Percentiles rank a stretch among this genome's conserved stretches.
These are phyloP conservation scores for Labeo calbasu DNA, from an alignment of 2,797 vertebrate genomes.

Conservation along the genomic window DNA sequence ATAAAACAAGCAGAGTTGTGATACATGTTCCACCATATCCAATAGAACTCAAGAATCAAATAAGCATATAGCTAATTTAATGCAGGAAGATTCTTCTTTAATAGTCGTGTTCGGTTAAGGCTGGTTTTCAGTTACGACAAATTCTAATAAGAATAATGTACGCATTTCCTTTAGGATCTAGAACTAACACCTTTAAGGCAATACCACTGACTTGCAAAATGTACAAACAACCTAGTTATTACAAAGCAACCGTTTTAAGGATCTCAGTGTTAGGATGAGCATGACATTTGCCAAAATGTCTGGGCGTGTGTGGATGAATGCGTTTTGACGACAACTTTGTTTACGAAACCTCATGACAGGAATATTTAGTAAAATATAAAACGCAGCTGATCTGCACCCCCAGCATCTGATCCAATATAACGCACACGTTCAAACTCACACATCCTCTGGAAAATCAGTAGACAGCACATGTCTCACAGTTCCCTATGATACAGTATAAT, in stretches of 20 bases:
- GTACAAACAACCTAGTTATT: neutral
- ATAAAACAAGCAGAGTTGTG: neutral
- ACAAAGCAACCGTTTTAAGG: neutral
- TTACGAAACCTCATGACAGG: neutral
- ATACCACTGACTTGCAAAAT: neutral
- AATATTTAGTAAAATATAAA: constrained; percentile 30
- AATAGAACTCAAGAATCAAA: neutral
- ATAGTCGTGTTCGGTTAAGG: neutral
- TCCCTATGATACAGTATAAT: neutral
- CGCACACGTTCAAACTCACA: neutral
- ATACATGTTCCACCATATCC: neutral
- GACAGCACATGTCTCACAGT: constrained; percentile 10
- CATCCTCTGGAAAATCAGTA: neutral
- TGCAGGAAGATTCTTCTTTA: too few species aligned
- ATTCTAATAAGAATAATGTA: neutral
- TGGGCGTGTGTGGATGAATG: neutral
- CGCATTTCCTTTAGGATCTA: neutral
- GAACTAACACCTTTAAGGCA: neutral
- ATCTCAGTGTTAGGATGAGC: neutral
- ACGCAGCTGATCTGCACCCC: constrained; percentile 13
- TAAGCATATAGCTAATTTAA: neutral
- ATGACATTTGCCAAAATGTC: neutral
- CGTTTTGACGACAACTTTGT: constrained; percentile 13
- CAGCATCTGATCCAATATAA: neutral
- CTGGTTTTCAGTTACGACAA: neutral